Evolutionary conservation across 2,797 vertebrate genomes (phyloP).

Genomic region (Hozukius guyotensis): DNA sequence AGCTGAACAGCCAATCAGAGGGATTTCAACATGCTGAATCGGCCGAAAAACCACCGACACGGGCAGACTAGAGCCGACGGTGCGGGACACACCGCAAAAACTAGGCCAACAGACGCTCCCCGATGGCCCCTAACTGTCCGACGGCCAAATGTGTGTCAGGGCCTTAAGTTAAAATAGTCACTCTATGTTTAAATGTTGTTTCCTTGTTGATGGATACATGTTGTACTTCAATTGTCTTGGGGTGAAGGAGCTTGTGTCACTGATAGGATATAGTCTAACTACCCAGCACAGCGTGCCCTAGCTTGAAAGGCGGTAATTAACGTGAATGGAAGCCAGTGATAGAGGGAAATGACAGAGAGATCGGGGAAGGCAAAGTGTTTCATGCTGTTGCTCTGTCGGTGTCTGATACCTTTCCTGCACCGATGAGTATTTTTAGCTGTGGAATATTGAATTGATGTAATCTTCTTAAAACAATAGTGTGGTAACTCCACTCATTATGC

Average conservation of each 20-base stretch:
- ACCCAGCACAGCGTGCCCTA: background rate
- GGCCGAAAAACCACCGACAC: no score
- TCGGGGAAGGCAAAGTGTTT: conserved; percentile 9
- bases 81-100: no score
- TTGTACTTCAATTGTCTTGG: background rate
- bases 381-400: conserved; percentile 9
- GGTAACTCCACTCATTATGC: background rate
- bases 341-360: conserved; percentile 9
- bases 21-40: no score
- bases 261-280: conserved; percentile 35
- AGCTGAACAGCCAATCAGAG: no score
- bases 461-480: conserved; percentile 5
- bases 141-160: no score
- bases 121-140: no score
- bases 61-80: no score
- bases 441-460: background rate
- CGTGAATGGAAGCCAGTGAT: conserved; percentile 27
- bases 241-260: conserved; percentile 12
- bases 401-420: conserved; percentile 6
- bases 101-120: no score
- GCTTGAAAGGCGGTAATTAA: conserved; percentile 42
- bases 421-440: conserved; percentile 3
- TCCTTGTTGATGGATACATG: conserved; percentile 3
- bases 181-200: no score
- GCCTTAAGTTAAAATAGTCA: no score